Conservation (phyloP, 2,797 vertebrate genomes). For the Acanthurus leucopareius region DNA sequence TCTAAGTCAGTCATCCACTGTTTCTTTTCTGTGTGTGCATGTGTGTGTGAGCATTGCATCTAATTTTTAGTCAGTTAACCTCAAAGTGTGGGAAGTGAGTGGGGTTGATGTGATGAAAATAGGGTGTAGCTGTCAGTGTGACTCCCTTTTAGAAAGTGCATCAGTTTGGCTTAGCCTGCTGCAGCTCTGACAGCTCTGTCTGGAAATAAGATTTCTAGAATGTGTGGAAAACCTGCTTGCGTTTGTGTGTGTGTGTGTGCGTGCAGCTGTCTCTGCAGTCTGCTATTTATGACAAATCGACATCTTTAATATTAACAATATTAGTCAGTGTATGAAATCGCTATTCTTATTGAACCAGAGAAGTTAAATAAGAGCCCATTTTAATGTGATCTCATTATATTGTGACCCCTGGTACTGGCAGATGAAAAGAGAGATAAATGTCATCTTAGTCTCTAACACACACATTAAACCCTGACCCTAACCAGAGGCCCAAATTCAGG, state of each 20-base stretch:
- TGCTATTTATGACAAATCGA: constrained; percentile 1
- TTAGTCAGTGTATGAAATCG: constrained; percentile 13
- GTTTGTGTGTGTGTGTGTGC: constrained; percentile 1
- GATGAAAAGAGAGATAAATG: too few species aligned
- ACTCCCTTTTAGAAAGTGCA: constrained; percentile 51
- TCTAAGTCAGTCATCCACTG: neutral
- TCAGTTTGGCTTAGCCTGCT: constrained; percentile 44
- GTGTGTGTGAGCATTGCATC: neutral
- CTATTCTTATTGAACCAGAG: constrained; percentile 10
- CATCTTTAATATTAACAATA: constrained; percentile 21
- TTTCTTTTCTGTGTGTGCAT: too few species aligned
- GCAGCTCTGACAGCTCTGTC: constrained; percentile 48
- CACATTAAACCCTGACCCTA: neutral
- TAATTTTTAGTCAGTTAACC: constrained; percentile 23
- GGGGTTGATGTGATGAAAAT: constrained; percentile 48
- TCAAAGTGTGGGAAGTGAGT: constrained; percentile 33
- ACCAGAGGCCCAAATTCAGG: neutral
- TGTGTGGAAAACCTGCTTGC: neutral
- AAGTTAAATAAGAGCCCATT: neutral
- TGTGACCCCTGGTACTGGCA: too few species aligned
- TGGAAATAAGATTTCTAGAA: constrained; percentile 37
- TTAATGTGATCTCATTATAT: neutral
- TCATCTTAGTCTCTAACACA: neutral
- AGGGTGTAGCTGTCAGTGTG: constrained; percentile 53
- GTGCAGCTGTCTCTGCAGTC: constrained; percentile 9